Percentiles rank a stretch among this genome's conserved stretches.
phyloP scores from a whole-genome alignment of 2,888 invertebrate genomes.

The Calameuta idolon region DNA sequence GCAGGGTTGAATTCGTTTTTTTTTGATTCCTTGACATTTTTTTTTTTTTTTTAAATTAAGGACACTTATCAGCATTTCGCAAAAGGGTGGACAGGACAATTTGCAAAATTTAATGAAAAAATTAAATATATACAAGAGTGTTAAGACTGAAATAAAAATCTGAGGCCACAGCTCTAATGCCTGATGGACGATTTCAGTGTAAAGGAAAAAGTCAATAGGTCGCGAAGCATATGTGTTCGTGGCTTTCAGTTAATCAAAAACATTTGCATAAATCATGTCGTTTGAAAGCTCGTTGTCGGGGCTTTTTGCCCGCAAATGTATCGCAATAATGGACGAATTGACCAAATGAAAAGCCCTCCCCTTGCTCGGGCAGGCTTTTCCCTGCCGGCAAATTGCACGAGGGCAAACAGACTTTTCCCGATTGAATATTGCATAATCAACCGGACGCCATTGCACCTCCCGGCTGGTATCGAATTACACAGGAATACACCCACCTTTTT shows the following conservation, averaged over 20 bases:
- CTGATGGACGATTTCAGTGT: not conserved
- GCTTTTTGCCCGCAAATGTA: conserved; percentile 1
- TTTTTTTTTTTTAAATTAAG: not conserved
- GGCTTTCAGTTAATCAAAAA: conserved; percentile 9
- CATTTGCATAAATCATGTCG: conserved; percentile 9
- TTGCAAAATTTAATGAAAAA: not conserved
- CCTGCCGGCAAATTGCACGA: not conserved
- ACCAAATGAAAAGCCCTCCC: not conserved
- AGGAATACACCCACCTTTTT: not conserved
- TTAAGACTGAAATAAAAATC: not conserved
- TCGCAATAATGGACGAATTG: conserved; percentile 7
- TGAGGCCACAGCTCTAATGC: not conserved
- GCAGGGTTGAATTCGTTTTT: not conserved
- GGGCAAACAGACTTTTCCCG: not conserved
- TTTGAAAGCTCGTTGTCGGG: conserved; percentile 10
- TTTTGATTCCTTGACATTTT: not conserved
- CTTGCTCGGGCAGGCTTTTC: not conserved
- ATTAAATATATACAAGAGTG: not conserved
- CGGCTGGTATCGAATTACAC: not conserved
- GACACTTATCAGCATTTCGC: not conserved
- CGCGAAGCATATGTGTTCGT: not conserved
- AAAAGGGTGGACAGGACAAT: not conserved
- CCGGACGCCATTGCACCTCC: not conserved
- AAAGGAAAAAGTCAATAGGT: not conserved
- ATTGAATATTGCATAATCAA: not conserved